Percentiles rank a stretch among this genome's conserved stretches.
Evolutionary conservation across 1,140 invertebrate genomes (phyloP).

Genomic region (Drosophila kanapiae): DNA sequence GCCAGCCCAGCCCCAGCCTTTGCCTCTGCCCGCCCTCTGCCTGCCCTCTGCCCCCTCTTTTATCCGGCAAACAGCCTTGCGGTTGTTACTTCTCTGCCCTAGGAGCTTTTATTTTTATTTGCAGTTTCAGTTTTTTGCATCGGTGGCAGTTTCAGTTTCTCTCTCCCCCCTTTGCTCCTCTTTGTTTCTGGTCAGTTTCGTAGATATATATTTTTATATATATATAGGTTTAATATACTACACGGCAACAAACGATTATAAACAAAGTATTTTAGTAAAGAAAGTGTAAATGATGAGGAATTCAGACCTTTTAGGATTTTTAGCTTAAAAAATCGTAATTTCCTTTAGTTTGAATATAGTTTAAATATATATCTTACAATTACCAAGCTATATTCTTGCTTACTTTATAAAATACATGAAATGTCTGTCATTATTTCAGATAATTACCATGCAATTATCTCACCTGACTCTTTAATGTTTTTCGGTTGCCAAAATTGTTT

Average conservation of each 20-base stretch:
- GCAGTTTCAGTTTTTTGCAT: conserved; percentile 76
- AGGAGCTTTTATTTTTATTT: conserved; percentile 71
- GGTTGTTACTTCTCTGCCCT: conserved; percentile 40
- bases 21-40: conserved; percentile 4
- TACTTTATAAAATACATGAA: not conserved
- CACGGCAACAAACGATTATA: not conserved
- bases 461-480: not conserved
- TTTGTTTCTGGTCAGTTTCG: conserved; percentile 63
- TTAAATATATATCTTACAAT: conserved; percentile 47
- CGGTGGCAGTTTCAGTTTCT: conserved; percentile 58
- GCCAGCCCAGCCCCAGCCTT: too few relatives aligned
- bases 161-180: not conserved
- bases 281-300: too few relatives aligned
- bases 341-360: conserved; percentile 16
- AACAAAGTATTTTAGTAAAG: too few relatives aligned
- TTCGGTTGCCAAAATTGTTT: not conserved
- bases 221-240: conserved; percentile 46
- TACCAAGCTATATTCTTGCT: not conserved
- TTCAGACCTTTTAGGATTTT: too few relatives aligned
- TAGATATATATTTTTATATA: conserved; percentile 48
- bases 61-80: conserved; percentile 34
- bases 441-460: not conserved
- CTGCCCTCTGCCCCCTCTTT: conserved; percentile 2
- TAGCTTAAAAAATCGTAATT: too few relatives aligned
- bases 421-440: too few relatives aligned